Percentiles rank a stretch among this genome's conserved stretches.
These are phyloP conservation scores for Oopsacas minuta DNA, from an alignment of 37 sponge, comb jelly and placozoan species.

Conservation along the genomic window DNA sequence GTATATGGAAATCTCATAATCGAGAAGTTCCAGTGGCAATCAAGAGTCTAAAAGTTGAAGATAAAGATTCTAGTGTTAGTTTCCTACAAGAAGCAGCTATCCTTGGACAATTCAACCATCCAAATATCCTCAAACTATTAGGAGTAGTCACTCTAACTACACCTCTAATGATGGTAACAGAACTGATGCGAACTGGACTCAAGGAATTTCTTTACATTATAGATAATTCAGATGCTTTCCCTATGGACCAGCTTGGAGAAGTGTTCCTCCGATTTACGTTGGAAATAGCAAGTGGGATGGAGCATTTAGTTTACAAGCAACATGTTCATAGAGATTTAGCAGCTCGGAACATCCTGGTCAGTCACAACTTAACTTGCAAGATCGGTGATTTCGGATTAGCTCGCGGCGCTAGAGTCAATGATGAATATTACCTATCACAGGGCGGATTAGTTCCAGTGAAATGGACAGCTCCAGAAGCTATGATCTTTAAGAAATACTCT, in stretches of 20 bases:
- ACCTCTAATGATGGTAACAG: conserved; percentile 6
- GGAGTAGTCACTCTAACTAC: not conserved
- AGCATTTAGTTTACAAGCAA: not conserved
- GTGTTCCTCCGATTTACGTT: not conserved
- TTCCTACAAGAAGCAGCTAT: conserved; percentile 5
- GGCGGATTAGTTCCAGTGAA: not conserved
- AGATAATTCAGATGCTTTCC: not conserved
- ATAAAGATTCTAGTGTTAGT: not conserved
- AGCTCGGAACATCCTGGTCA: not conserved
- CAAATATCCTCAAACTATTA: not conserved
- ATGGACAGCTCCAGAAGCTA: conserved; percentile 10
- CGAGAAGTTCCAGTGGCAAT: not conserved
- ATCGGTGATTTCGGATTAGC: conserved; percentile 5
- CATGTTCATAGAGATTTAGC: conserved; percentile 16
- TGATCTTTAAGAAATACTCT: not conserved
- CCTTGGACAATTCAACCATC: conserved; percentile 17
- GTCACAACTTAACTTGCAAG: not conserved
- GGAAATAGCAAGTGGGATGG: conserved; percentile 1
- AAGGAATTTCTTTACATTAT: not conserved
- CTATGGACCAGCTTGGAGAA: not conserved
- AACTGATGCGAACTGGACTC: not conserved
- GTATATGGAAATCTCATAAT: not conserved
- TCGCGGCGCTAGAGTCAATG: not conserved
- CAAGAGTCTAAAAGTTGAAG: not conserved
- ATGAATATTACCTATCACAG: not conserved